Conservation (phyloP, 2,888 invertebrate species). For the Metacarcinus magister region DNA sequence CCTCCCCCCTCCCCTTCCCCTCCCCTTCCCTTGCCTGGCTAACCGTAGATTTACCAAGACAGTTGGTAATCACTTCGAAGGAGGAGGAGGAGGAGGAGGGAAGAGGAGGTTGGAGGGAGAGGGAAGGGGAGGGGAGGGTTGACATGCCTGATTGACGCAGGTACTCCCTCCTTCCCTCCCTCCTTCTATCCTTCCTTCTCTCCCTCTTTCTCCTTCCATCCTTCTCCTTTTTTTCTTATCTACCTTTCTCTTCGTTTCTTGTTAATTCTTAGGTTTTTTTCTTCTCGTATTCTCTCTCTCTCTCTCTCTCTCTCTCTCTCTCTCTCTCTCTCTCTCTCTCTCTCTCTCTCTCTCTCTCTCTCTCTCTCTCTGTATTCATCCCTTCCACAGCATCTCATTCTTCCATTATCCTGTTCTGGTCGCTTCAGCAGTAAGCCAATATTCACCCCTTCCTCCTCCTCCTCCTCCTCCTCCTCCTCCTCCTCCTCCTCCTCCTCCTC, state of each 20-base stretch:
- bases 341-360: not conserved
- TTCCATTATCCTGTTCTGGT: slow-evolving; percentile 16
- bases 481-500: slow-evolving; percentile 26
- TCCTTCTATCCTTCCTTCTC: not conserved
- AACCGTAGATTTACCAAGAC: not conserved
- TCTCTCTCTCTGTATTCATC: not conserved
- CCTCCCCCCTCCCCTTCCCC: not conserved
- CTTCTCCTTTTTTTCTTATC: not conserved
- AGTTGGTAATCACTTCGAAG: not conserved
- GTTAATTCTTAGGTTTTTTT: not conserved
- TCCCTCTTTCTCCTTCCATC: not conserved
- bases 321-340: not conserved
- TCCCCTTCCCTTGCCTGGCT: not conserved
- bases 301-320: not conserved
- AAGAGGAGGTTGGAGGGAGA: not conserved
- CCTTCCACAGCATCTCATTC: not conserved
- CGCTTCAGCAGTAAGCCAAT: slow-evolving; percentile 12
- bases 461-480: slow-evolving; percentile 26
- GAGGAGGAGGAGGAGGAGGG: not conserved
- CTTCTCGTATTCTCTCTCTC: not conserved
- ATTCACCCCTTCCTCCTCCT: slow-evolving; percentile 13
- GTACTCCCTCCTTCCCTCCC: not conserved
- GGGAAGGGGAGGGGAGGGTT: not conserved
- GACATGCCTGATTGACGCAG: not conserved
- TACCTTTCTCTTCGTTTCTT: too few species aligned